Conservation (phyloP, 2,888 invertebrate species). For the Eristalis pertinax region DNA sequence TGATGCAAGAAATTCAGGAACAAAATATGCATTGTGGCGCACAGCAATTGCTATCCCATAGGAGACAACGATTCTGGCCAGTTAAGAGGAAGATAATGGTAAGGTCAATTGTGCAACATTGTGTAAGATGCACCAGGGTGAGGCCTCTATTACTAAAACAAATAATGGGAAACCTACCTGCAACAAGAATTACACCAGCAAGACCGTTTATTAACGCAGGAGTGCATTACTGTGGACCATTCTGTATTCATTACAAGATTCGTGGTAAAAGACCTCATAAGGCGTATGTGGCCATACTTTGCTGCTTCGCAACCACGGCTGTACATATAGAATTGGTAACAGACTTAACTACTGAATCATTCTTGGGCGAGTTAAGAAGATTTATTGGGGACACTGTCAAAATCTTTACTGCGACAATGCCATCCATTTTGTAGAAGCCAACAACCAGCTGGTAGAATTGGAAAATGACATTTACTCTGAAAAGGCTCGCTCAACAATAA, state of each 20-base stretch:
- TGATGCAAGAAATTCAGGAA: too few species aligned
- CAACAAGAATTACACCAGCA: too few species aligned
- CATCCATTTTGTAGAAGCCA: too few species aligned
- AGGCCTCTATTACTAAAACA: not conserved
- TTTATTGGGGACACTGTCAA: too few species aligned
- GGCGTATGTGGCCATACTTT: constrained; percentile 17
- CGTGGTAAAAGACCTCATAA: not conserved
- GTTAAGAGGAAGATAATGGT: not conserved
- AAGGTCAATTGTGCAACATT: not conserved
- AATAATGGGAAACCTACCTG: not conserved
- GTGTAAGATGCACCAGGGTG: not conserved
- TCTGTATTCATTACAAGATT: constrained; percentile 12
- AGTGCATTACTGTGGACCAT: not conserved
- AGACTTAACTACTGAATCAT: too few species aligned
- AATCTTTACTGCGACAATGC: too few species aligned
- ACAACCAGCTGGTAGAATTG: too few species aligned
- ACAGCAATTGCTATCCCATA: not conserved
- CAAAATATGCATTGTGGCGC: not conserved
- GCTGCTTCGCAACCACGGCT: not conserved
- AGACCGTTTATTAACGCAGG: too few species aligned
- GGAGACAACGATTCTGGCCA: not conserved
- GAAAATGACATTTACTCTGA: too few species aligned
- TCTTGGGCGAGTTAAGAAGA: too few species aligned
- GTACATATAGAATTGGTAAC: too few species aligned
- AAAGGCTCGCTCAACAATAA: too few species aligned